Evolutionary conservation across 2,113 vertebrate genomes (phyloP).

Genomic region (Ploceus nigricollis): DNA sequence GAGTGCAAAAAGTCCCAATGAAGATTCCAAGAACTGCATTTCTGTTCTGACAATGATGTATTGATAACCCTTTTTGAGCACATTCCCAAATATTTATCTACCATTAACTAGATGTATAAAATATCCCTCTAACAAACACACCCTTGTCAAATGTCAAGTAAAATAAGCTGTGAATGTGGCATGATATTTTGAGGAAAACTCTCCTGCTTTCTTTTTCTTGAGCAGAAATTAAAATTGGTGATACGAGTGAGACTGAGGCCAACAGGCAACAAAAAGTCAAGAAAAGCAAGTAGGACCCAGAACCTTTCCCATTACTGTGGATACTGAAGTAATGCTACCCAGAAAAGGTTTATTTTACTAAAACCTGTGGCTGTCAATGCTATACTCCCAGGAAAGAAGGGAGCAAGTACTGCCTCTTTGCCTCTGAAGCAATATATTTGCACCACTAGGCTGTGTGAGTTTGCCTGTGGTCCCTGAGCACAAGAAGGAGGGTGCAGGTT

Average conservation of each 20-base stretch:
- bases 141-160: not conserved
- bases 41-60: not conserved
- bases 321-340: not conserved
- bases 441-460: not conserved
- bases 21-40: not conserved
- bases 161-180: not conserved
- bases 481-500: not conserved
- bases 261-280: not conserved
- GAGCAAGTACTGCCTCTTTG: not conserved
- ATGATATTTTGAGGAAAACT: not conserved
- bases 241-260: not conserved
- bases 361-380: not conserved
- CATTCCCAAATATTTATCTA: not conserved
- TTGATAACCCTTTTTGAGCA: not conserved
- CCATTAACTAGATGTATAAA: not conserved
- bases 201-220: not conserved
- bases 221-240: not conserved
- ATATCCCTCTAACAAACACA: not conserved
- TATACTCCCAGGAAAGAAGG: not conserved
- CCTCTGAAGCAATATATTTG: not conserved
- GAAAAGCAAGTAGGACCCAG: not conserved
- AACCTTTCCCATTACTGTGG: not conserved
- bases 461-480: not conserved
- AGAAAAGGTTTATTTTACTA: not conserved
- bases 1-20: not conserved